Percentiles rank a stretch among this genome's conserved stretches.
Conservation (phyloP, 2,113 vertebrate genomes). For the Microtus oregoni region DNA sequence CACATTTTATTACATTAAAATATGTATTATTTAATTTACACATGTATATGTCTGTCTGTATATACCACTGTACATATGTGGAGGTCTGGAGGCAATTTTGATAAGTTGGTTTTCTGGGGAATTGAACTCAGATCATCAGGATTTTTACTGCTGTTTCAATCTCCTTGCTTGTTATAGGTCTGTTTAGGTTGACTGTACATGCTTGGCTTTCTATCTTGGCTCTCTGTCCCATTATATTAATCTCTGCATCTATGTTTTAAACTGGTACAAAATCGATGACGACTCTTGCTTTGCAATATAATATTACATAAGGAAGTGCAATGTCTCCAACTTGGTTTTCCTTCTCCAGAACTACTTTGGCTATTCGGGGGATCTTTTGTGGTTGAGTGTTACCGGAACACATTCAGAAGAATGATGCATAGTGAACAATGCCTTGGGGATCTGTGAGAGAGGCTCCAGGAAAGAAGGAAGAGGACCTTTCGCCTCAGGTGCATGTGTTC, state of each 20-base stretch:
- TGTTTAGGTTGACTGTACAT: background rate
- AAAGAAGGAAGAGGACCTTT: background rate
- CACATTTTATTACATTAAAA: background rate
- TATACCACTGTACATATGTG: background rate
- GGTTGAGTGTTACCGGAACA: background rate
- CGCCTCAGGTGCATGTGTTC: background rate
- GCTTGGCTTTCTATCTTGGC: background rate
- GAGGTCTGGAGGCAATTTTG: background rate
- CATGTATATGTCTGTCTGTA: background rate
- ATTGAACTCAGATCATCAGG: background rate
- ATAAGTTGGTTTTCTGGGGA: background rate
- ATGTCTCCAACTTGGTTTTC: background rate
- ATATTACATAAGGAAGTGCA: background rate
- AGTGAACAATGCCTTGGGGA: background rate
- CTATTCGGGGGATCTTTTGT: background rate
- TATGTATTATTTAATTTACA: background rate
- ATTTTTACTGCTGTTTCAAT: background rate
- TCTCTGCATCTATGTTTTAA: background rate
- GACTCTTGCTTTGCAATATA: background rate
- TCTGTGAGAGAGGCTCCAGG: background rate
- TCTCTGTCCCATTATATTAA: background rate
- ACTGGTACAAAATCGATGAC: background rate
- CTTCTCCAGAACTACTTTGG: background rate
- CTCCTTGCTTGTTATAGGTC: background rate
- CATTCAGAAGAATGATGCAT: background rate